Evolutionary conservation across 2,797 vertebrate species (phyloP), one percentile per base, ranked within the genome.

Genomic region (Varecia variegata): DNA sequence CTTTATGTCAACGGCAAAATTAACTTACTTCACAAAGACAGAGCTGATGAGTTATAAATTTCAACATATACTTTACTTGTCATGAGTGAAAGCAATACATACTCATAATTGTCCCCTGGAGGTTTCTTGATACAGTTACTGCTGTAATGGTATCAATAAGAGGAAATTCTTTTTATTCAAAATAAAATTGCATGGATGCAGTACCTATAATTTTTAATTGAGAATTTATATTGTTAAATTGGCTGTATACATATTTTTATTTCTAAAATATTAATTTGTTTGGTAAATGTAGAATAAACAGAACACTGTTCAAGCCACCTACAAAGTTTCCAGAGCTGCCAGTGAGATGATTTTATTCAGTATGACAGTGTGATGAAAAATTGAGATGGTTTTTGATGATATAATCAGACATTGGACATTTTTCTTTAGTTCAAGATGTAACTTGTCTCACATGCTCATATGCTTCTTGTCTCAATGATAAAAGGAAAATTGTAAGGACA

Each of bases 131-230:
- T 35, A 88, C 27, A 86, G 56, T 90, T 95, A 94, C 40, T 94
- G 32, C 82, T 89, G 25, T 45, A 91, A 91, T 21, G 40, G 52
- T 85, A 89, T 79, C 43, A 71, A 56, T 43, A 77, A 86, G n/a
- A 93, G 43, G n/a, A 93, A 95, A 96, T 97, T 77, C 54, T 77
- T 97, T 93, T 84, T 70, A 90, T 91, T 89, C 11, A 8, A 96
- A 83, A 93, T 92, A 89, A 90, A 97, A 95, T 94, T 47, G 82
- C 43, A 91, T 81, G 32, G 18, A 62, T 77, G 50, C 1, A n/a
- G 94, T 54, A 40, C 5, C 25, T 96, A 35, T 73, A 54, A 84
- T 88, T 95, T 93, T 82, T 74, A 93, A 93, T 60, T 74, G 50
- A 86, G 54, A 77, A 88, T 79, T 82, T 84, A 82, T 76, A 95